Conservation (phyloP, 2,113 vertebrate species). For the Aplodontia rufa region DNA sequence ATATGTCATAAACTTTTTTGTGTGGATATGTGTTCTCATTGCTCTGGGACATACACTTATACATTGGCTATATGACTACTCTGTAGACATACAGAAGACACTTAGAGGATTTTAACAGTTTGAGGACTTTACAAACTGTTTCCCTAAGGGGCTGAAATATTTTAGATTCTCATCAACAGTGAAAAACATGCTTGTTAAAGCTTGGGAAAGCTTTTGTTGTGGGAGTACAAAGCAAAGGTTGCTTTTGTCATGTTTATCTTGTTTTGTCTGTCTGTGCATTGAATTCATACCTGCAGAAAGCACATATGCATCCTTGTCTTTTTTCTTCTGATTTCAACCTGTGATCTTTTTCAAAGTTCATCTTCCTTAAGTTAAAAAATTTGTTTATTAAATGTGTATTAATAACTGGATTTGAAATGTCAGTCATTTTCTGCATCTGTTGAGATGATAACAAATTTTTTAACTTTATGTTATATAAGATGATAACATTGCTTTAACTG, state of each 20-base stretch:
- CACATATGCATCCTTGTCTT: not conserved
- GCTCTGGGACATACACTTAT: not conserved
- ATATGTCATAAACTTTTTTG: not conserved
- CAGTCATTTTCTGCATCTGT: no score
- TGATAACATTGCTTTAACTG: no score
- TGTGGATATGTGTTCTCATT: not conserved
- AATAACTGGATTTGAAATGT: no score
- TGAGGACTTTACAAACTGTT: not conserved
- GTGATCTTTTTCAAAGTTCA: not conserved
- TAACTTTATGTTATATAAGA: no score
- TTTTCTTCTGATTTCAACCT: not conserved
- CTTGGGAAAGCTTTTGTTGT: not conserved
- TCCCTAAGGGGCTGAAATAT: not conserved
- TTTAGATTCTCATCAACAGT: not conserved
- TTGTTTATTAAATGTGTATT: no score
- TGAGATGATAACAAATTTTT: no score
- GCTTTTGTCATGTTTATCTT: not conserved
- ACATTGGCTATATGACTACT: not conserved
- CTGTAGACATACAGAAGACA: no score
- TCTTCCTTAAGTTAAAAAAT: no score
- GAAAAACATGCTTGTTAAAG: not conserved
- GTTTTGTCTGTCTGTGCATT: no score
- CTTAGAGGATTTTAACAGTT: no score
- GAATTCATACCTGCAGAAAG: not conserved
- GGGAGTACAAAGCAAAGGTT: not conserved